Evolutionary conservation across 2,888 invertebrate species (phyloP), one percentile per base, ranked within the genome.

Genomic region (Rhabditophanes sp.): DNA sequence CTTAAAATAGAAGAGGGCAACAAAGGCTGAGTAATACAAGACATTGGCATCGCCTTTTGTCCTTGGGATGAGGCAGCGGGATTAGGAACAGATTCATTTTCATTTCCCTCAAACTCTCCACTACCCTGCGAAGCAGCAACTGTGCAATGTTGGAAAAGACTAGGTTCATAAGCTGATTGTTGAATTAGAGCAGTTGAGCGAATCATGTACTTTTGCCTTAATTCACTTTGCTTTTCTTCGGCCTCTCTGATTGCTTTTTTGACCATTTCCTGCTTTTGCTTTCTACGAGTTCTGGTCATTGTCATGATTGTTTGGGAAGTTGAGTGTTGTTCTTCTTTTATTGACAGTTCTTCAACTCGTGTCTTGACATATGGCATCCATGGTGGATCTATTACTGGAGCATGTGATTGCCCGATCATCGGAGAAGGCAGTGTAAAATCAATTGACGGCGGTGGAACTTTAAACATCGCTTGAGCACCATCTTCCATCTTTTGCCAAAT

Each of bases 401-500:
- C 37, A 22, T 60, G 61, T 19, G 42, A 88, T 24, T 88, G 81
- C 3, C 96, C 96, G 48, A 99, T 90, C 66, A 93, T 88, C 0
- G 96, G 96, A 0, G 93, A 96, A 0, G 96, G 96, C 30, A 96
- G 70, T 0, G 96, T 96, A 65, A 99, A 99, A 66, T 99, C 96
- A 41, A 99, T 96, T 14, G 87, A 85, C 0, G 96, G 96, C 0
- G 96, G 96, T 1, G 93, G 90, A 2, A 96, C 88, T 72, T 93
- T 96, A 67, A 99, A 93, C 0, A 82, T 78, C 40, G 82, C 69
- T 37, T 88, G 85, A 0, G 93, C 93, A 5, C 82, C 81, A 61
- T 93, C 93, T 67, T 99, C 96, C 90, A 99, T 88, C 38, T 93
- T 75, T 1, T 90, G 85, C 96, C 96, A 96, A 1, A 88, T 87